Evolutionary conservation across 2,888 invertebrate species (phyloP).

Genomic region (Cryptophagus acutangulus): DNA sequence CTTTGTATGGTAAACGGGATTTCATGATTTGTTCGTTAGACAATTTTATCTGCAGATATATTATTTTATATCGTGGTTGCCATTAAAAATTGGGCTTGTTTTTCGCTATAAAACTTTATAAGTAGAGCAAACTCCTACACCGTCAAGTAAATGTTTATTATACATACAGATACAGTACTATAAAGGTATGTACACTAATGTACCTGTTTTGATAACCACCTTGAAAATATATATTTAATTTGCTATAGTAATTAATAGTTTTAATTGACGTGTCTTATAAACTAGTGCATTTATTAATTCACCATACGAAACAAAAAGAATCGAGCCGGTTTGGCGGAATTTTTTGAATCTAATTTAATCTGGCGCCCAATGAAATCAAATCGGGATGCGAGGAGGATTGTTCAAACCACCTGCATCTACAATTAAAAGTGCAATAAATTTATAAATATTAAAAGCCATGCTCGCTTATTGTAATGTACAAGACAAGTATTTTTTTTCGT

Average conservation of each 20-base stretch:
- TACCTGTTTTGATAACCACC: slow-evolving; percentile 19
- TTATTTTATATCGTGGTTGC: neutral
- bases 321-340: too few relatives aligned
- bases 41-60: neutral
- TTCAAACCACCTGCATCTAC: too few relatives aligned
- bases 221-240: too few relatives aligned
- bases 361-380: too few relatives aligned
- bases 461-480: neutral
- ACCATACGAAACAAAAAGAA: too few relatives aligned
- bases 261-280: too few relatives aligned
- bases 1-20: slow-evolving; percentile 22
- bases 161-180: neutral
- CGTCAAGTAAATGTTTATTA: slow-evolving; percentile 8
- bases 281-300: too few relatives aligned
- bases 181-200: slow-evolving; percentile 2
- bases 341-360: too few relatives aligned
- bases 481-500: too few relatives aligned
- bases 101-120: slow-evolving; percentile 29
- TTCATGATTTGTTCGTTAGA: slow-evolving; percentile 23
- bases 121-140: slow-evolving; percentile 35
- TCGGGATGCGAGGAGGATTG: too few relatives aligned
- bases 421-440: slow-evolving; percentile 1
- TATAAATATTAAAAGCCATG: neutral
- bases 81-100: slow-evolving; percentile 31
- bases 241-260: too few relatives aligned